These are phyloP conservation scores for Morpho deidamia DNA, from an alignment of 2,888 invertebrate genomes.

Conservation along the genomic window DNA sequence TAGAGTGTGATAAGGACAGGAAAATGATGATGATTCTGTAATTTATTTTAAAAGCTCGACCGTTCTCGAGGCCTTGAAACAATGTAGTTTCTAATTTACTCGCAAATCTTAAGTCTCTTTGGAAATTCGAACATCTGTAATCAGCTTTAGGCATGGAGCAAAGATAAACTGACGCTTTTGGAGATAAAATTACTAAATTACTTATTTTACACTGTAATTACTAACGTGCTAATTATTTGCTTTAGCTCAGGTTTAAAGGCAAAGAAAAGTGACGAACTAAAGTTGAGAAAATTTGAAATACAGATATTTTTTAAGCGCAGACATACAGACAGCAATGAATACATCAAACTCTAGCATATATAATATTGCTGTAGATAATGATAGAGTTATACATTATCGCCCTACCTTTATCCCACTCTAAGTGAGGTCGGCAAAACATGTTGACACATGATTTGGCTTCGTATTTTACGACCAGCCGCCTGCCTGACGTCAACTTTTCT, in stretches of 20 bases:
- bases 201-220: background rate
- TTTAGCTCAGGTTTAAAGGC: background rate
- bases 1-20: no score
- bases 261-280: background rate
- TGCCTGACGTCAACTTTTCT: no score
- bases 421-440: no score
- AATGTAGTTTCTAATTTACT: background rate
- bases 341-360: no score
- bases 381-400: no score
- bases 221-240: background rate
- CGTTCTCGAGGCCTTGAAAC: background rate
- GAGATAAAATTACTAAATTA: background rate
- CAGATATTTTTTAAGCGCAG: no score
- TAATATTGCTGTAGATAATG: no score
- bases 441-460: no score
- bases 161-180: conserved; percentile 10
- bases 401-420: no score
- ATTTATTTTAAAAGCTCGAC: background rate
- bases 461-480: no score
- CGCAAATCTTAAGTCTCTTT: conserved; percentile 14
- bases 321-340: no score
- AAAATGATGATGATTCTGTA: background rate
- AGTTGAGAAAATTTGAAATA: no score
- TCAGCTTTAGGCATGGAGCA: conserved; percentile 9
- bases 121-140: conserved; percentile 19